Conservation (phyloP, 2,797 vertebrate species). For the Hyperoplus lanceolatus region DNA sequence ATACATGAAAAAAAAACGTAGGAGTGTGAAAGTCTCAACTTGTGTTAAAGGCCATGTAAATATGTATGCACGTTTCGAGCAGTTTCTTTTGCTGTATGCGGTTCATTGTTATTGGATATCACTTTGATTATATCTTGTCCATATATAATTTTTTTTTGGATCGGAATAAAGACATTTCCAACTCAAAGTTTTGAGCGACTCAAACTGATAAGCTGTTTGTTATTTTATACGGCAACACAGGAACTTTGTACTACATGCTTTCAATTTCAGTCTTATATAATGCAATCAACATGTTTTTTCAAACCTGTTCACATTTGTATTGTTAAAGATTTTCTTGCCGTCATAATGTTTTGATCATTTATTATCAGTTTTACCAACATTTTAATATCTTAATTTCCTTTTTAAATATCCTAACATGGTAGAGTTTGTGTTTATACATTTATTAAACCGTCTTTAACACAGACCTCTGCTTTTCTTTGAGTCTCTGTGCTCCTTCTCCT, state of each 20-base stretch:
- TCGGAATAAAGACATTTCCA: no score
- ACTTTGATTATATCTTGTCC: no score
- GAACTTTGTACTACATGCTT: conserved; percentile 14
- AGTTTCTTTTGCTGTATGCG: no score
- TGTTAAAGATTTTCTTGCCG: background rate
- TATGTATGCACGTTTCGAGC: no score
- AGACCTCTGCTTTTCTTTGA: conserved; percentile 92
- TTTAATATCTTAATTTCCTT: background rate
- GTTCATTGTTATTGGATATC: no score
- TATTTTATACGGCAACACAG: conserved; percentile 34
- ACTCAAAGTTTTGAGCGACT: background rate
- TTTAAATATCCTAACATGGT: background rate
- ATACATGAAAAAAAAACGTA: no score
- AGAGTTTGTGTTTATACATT: background rate
- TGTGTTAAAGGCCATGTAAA: no score
- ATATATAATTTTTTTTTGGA: no score
- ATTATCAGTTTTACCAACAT: background rate
- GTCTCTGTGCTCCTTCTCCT: conserved; percentile 93
- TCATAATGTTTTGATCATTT: background rate
- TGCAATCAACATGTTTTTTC: background rate
- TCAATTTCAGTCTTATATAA: background rate
- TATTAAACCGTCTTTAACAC: background rate
- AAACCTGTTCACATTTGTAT: background rate
- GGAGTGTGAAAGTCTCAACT: no score
- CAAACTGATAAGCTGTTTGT: conserved; percentile 5